phyloP scores from a whole-genome alignment of 2,888 invertebrate genomes.

The Acronicta alni region DNA sequence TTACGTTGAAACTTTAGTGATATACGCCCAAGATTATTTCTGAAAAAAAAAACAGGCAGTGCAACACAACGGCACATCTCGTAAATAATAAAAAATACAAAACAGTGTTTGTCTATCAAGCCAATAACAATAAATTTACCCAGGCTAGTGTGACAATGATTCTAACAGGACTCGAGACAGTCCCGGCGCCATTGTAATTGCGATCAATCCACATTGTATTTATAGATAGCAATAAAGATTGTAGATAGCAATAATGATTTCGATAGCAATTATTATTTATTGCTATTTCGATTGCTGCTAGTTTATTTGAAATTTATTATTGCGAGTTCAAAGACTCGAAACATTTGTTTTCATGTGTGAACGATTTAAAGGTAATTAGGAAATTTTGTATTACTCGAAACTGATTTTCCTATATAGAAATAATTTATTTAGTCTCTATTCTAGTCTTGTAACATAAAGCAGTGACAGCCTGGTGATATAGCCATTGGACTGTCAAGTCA shows the following conservation, averaged over 20 bases:
- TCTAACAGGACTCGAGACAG: constrained; percentile 23
- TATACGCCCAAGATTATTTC: no score
- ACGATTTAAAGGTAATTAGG: background rate
- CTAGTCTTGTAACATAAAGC: no score
- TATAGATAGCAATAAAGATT: constrained; percentile 55
- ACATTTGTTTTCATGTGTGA: background rate
- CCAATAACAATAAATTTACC: constrained; percentile 37
- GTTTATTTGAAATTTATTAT: constrained; percentile 27
- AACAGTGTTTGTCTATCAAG: constrained; percentile 38
- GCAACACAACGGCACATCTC: no score
- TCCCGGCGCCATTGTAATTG: constrained; percentile 56
- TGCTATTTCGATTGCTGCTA: constrained; percentile 47
- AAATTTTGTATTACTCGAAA: background rate
- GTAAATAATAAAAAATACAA: constrained; percentile 6
- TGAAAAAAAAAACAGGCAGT: no score
- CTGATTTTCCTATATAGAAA: no score
- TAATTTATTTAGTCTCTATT: no score
- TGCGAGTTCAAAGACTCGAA: constrained; percentile 28
- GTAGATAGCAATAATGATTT: constrained; percentile 55
- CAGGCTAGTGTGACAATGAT: constrained; percentile 27
- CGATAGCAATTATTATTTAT: constrained; percentile 58
- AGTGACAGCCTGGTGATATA: no score
- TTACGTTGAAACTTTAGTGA: no score
- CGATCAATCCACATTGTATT: constrained; percentile 51
- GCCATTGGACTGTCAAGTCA: no score